These are phyloP conservation scores for Nanorana parkeri DNA, from an alignment of 2,113 vertebrate genomes.

Conservation along the genomic window DNA sequence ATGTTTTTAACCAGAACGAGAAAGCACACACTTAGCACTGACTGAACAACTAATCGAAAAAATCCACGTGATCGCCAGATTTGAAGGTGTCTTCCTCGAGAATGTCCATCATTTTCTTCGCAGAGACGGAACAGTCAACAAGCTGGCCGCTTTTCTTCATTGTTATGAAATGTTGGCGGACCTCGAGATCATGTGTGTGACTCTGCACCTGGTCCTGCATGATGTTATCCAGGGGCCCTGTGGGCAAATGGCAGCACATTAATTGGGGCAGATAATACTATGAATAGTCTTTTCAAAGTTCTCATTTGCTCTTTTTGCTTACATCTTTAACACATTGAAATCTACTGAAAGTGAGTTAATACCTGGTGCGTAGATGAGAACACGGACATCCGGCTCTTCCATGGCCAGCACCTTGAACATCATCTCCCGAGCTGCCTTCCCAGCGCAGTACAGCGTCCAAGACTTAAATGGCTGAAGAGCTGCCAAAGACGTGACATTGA, in stretches of 20 bases:
- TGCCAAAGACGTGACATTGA: slow-evolving; percentile 87
- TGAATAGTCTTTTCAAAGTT: too few relatives aligned
- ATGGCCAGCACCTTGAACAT: slow-evolving; percentile 84
- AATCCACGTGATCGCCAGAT: slow-evolving; percentile 79
- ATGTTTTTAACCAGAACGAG: too few relatives aligned
- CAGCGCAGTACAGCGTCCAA: slow-evolving; percentile 86
- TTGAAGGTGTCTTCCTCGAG: slow-evolving; percentile 76
- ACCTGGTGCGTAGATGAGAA: slow-evolving; percentile 91
- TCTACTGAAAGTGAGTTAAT: neutral
- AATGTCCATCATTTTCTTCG: slow-evolving; percentile 80
- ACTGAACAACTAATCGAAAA: slow-evolving; percentile 59
- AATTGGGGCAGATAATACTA: too few relatives aligned
- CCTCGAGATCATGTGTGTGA: slow-evolving; percentile 58
- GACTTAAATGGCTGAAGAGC: slow-evolving; percentile 80
- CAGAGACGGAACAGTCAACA: slow-evolving; percentile 75
- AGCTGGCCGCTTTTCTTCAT: slow-evolving; percentile 71
- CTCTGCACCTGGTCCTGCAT: slow-evolving; percentile 72
- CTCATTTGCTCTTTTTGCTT: too few relatives aligned
- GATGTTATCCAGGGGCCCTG: slow-evolving; percentile 75
- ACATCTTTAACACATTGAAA: too few relatives aligned
- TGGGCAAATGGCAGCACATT: too few relatives aligned
- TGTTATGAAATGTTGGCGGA: slow-evolving; percentile 63
- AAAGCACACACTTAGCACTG: too few relatives aligned
- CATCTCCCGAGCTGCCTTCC: slow-evolving; percentile 88
- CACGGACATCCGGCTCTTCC: slow-evolving; percentile 80